Percentiles rank a stretch among this genome's conserved stretches.
These are phyloP conservation scores for Tribolium freemani DNA, from an alignment of 2,888 invertebrate genomes.

Conservation along the genomic window DNA sequence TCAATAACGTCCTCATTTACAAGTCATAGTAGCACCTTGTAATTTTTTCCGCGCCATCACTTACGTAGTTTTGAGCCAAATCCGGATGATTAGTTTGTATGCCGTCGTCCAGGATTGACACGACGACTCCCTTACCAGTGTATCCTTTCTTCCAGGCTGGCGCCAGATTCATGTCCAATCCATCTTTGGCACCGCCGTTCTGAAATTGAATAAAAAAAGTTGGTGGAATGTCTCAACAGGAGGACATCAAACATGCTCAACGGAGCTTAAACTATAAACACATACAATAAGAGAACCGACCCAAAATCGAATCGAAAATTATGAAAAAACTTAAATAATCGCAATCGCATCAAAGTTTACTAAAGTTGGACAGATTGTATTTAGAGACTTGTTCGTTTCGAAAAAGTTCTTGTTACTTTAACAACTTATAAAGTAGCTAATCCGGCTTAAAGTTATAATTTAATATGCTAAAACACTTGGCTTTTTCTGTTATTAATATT, in stretches of 20 bases:
- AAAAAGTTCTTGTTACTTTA: slow-evolving; percentile 10
- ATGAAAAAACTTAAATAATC: neutral
- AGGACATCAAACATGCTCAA: slow-evolving; percentile 39
- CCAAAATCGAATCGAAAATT: slow-evolving; percentile 3
- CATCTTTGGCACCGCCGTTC: slow-evolving; percentile 96
- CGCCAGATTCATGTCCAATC: slow-evolving; percentile 95
- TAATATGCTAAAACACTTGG: slow-evolving; percentile 14
- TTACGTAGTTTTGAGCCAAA: slow-evolving; percentile 92
- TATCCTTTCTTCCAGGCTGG: slow-evolving; percentile 97
- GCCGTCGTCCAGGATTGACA: slow-evolving; percentile 97
- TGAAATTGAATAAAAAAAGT: slow-evolving; percentile 67
- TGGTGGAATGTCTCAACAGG: slow-evolving; percentile 39
- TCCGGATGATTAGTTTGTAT: slow-evolving; percentile 98
- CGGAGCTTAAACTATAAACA: slow-evolving; percentile 39
- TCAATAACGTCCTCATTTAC: slow-evolving; percentile 15
- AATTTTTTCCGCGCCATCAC: slow-evolving; percentile 57
- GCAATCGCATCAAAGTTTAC: slow-evolving; percentile 14
- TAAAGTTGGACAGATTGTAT: slow-evolving; percentile 23
- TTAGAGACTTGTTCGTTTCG: slow-evolving; percentile 16
- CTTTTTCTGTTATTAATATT: slow-evolving; percentile 9
- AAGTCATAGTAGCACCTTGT: slow-evolving; percentile 4
- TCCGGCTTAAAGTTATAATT: slow-evolving; percentile 22
- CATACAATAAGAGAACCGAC: neutral
- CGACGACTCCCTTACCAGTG: slow-evolving; percentile 96
- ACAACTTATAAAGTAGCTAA: slow-evolving; percentile 9